Conservation (phyloP, 2,888 invertebrate species). For the Cylindroiulus punctatus region DNA sequence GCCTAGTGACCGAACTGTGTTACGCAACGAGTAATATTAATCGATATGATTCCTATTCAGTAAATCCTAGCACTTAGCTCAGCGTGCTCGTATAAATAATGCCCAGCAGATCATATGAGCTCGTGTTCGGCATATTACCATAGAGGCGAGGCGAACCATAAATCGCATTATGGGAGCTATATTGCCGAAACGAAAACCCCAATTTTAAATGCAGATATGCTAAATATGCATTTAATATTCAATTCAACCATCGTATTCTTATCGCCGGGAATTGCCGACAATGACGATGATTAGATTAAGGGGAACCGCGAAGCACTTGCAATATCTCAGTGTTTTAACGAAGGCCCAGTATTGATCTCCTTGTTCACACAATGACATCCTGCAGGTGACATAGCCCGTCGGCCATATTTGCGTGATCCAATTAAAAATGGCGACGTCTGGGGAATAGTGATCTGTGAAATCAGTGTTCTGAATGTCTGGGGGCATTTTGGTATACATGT, state of each 20-base stretch:
- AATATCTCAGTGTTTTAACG: neutral
- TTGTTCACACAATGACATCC: neutral
- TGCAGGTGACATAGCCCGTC: neutral
- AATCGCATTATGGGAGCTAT: neutral
- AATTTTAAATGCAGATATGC: constrained; percentile 36
- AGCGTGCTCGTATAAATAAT: neutral
- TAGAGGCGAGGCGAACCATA: neutral
- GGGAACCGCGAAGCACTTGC: neutral
- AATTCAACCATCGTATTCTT: constrained; percentile 1
- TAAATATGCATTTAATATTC: constrained; percentile 23
- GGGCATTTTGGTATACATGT: too few relatives aligned
- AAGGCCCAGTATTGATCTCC: neutral
- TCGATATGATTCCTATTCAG: neutral
- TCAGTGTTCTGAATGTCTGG: too few relatives aligned
- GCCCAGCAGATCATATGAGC: neutral
- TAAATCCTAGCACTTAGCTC: constrained; percentile 20
- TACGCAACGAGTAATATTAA: neutral
- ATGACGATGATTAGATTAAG: constrained; percentile 6
- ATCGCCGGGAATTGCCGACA: neutral
- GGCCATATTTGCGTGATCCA: neutral
- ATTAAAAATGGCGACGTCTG: neutral
- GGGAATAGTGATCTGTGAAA: too few relatives aligned
- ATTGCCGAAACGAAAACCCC: neutral
- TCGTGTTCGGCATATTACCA: constrained; percentile 14
- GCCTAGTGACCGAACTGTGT: neutral